Evolutionary conservation across 2,888 invertebrate species (phyloP).

Genomic region (Sipha maydis): DNA sequence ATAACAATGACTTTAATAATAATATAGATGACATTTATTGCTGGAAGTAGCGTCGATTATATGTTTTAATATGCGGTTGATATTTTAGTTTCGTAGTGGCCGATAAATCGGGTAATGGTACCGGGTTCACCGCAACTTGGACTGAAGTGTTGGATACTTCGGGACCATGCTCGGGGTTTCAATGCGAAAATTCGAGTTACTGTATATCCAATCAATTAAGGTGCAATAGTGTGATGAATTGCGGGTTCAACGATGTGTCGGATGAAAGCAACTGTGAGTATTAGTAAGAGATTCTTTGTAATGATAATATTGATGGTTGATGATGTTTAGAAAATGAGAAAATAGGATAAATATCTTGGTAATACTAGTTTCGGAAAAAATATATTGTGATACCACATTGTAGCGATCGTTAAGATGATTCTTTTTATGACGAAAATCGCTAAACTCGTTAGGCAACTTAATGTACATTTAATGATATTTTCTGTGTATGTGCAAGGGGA

Average conservation of each 20-base stretch:
- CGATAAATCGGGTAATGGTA: slow-evolving; percentile 92
- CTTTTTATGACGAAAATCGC: slow-evolving; percentile 24
- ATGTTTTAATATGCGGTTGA: too few species aligned
- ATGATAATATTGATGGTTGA: not conserved
- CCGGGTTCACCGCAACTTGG: slow-evolving; percentile 94
- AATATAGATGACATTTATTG: not conserved
- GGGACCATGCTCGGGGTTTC: slow-evolving; percentile 74
- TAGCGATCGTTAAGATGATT: too few species aligned
- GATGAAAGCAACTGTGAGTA: slow-evolving; percentile 85
- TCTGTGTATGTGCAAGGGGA: not conserved
- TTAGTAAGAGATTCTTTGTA: slow-evolving; percentile 6
- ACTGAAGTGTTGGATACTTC: slow-evolving; percentile 80
- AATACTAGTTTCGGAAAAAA: not conserved
- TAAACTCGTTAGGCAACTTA: slow-evolving; percentile 38
- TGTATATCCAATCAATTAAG: slow-evolving; percentile 82
- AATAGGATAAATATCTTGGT: not conserved
- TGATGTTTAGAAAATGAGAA: not conserved
- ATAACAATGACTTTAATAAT: not conserved
- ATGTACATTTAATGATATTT: slow-evolving; percentile 51
- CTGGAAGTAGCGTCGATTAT: too few species aligned
- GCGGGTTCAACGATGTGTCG: slow-evolving; percentile 80
- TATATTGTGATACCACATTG: not conserved
- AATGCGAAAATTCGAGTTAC: slow-evolving; percentile 77
- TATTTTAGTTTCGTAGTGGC: slow-evolving; percentile 90
- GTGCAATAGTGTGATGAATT: slow-evolving; percentile 85